These are phyloP conservation scores for Gobius niger DNA, from an alignment of 2,113 vertebrate species.

Conservation along the genomic window DNA sequence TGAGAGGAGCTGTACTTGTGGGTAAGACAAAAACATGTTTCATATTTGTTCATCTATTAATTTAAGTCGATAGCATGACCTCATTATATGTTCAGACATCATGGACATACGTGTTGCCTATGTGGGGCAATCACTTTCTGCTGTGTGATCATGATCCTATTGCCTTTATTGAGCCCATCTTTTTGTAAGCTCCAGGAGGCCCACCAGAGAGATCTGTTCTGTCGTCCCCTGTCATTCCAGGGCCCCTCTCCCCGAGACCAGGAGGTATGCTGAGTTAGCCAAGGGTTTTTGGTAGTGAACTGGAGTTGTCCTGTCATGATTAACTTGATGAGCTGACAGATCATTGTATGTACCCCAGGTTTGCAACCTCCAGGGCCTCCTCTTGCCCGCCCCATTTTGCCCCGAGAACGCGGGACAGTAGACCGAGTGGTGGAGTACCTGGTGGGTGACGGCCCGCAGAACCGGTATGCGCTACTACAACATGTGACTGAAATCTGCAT, in stretches of 20 bases:
- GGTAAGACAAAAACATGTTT: constrained; percentile 42
- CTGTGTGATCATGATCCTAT: neutral
- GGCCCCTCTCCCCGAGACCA: constrained; percentile 83
- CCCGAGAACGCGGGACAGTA: constrained; percentile 87
- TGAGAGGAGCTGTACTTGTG: constrained; percentile 59
- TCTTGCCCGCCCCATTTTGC: constrained; percentile 89
- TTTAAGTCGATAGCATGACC: too few species aligned
- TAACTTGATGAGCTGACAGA: too few species aligned
- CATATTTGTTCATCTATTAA: neutral
- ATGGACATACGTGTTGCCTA: too few species aligned
- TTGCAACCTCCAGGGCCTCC: constrained; percentile 95
- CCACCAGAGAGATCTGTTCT: constrained; percentile 82
- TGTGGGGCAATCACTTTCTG: too few species aligned
- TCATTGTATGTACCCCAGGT: constrained; percentile 69
- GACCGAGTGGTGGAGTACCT: constrained; percentile 95
- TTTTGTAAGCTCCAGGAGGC: constrained; percentile 84
- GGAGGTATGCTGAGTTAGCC: constrained; percentile 82
- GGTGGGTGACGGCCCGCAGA: constrained; percentile 96
- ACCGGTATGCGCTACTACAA: constrained; percentile 81
- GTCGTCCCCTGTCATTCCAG: constrained; percentile 55
- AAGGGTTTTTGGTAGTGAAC: neutral
- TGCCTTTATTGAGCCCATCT: constrained; percentile 52
- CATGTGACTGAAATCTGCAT: neutral
- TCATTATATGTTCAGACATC: too few species aligned
- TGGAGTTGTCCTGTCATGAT: too few species aligned